A percentile compares a stretch with the other conserved stretches of the same genome.
Conservation (phyloP, 2,113 vertebrate genomes). For the Corythoichthys intestinalis region DNA sequence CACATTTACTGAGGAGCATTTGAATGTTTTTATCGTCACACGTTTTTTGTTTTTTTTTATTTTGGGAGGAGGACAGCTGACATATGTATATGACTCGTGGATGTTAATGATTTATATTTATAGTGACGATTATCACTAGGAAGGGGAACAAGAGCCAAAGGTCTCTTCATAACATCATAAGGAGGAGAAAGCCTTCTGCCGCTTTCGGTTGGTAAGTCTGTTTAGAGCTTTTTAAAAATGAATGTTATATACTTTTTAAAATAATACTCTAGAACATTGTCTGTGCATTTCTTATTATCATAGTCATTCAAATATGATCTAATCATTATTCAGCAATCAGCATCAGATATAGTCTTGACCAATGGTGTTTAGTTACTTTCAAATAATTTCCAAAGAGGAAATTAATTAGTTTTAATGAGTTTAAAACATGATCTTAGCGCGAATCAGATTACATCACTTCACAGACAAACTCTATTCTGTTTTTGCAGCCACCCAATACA, state of each 20-base stretch:
- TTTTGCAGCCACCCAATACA: not conserved
- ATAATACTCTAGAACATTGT: not conserved
- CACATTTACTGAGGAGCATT: slow-evolving; percentile 15
- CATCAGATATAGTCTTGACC: not conserved
- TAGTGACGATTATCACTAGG: slow-evolving; percentile 32
- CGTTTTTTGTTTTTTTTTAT: too few species aligned
- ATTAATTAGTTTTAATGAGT: not conserved
- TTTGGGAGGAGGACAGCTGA: not conserved
- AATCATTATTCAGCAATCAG: not conserved
- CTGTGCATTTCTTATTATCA: not conserved
- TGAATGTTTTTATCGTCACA: not conserved
- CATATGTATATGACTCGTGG: slow-evolving; percentile 4
- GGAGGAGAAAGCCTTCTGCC: slow-evolving; percentile 27
- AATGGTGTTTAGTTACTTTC: not conserved
- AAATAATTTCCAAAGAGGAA: not conserved
- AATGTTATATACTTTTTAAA: not conserved
- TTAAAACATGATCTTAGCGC: too few species aligned
- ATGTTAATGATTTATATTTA: slow-evolving; percentile 77
- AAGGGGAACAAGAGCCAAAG: slow-evolving; percentile 61
- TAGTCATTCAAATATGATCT: not conserved
- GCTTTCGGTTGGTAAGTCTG: slow-evolving; percentile 49
- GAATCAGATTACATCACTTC: not conserved
- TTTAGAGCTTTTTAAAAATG: slow-evolving; percentile 8
- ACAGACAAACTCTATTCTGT: not conserved
- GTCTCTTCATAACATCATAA: slow-evolving; percentile 49